A percentile compares a stretch with the other conserved stretches of the same genome.
Evolutionary conservation across 2,113 vertebrate species (phyloP).

Genomic region (Apodemus sylvaticus): DNA sequence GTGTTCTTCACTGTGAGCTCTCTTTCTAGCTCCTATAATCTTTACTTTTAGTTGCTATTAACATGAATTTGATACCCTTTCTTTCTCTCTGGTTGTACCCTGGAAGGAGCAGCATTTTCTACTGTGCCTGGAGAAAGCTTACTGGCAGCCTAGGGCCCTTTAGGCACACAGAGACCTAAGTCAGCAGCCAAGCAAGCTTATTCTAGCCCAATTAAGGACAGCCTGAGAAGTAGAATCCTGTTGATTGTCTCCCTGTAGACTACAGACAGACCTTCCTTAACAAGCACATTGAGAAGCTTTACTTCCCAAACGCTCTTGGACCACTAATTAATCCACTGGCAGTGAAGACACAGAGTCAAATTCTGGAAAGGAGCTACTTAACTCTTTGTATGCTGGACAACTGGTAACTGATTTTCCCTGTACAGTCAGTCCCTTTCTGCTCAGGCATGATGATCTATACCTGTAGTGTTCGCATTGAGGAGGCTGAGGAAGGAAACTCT

Average conservation of each 20-base stretch:
- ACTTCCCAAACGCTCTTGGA: constrained; percentile 85
- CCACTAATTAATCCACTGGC: constrained; percentile 93
- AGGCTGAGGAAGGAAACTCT: background rate
- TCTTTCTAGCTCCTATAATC: background rate
- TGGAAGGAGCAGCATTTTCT: constrained; percentile 19
- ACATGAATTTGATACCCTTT: background rate
- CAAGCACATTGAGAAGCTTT: constrained; percentile 82
- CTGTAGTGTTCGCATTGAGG: background rate
- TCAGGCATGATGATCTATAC: background rate
- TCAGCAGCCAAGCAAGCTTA: constrained; percentile 12
- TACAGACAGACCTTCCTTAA: constrained; percentile 85
- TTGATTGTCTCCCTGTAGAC: constrained; percentile 92
- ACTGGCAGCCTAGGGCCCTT: background rate
- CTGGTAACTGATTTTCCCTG: background rate
- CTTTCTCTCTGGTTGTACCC: background rate
- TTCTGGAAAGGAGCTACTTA: constrained; percentile 72
- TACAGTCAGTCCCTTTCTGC: background rate
- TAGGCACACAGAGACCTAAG: background rate
- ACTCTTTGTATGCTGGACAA: constrained; percentile 56
- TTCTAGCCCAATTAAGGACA: constrained; percentile 86
- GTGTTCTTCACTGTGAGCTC: background rate
- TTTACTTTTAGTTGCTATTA: constrained; percentile 24
- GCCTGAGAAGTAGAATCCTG: constrained; percentile 80
- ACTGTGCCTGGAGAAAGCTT: background rate
- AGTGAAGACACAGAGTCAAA: constrained; percentile 61